Evolutionary conservation across 1,140 invertebrate species (phyloP).

Genomic region (Scaptomyza pallida): DNA sequence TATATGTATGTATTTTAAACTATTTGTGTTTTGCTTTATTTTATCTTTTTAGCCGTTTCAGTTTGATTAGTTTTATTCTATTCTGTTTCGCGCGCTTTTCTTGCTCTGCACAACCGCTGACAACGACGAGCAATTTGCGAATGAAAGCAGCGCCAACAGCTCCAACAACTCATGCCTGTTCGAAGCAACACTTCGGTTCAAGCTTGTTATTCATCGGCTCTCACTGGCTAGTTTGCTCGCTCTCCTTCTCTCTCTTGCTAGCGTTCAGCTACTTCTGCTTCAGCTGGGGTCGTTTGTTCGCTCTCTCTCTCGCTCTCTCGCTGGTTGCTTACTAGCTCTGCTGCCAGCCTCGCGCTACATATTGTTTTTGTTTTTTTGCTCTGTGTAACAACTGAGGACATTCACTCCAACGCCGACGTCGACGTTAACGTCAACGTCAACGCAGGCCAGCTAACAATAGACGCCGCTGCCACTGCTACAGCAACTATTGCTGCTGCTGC

Average conservation of each 20-base stretch:
- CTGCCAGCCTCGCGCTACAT: slow-evolving; percentile 67
- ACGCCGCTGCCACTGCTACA: slow-evolving; percentile 32
- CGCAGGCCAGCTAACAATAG: slow-evolving; percentile 71
- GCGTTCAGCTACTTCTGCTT: neutral
- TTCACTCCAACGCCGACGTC: slow-evolving; percentile 74
- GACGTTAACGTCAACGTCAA: slow-evolving; percentile 52
- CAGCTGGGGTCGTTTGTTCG: neutral
- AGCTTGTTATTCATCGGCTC: neutral
- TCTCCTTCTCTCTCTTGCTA: neutral
- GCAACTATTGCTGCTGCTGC: slow-evolving; percentile 35
- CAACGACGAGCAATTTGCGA: slow-evolving; percentile 83
- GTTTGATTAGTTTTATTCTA: slow-evolving; percentile 21
- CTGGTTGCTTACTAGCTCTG: neutral
- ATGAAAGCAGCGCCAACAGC: slow-evolving; percentile 71
- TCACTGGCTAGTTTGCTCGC: neutral
- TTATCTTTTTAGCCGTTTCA: slow-evolving; percentile 47
- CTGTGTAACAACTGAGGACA: slow-evolving; percentile 82
- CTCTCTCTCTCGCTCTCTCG: neutral
- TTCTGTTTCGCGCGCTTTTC: slow-evolving; percentile 72
- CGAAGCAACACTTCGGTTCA: slow-evolving; percentile 18
- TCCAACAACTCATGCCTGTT: slow-evolving; percentile 49
- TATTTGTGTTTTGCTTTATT: slow-evolving; percentile 44
- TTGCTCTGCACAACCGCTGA: slow-evolving; percentile 74
- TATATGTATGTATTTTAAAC: slow-evolving; percentile 46
- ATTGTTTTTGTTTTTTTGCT: slow-evolving; percentile 70